phyloP scores from a whole-genome alignment of 2,797 vertebrate genomes.

The Pelochelys cantorii region DNA sequence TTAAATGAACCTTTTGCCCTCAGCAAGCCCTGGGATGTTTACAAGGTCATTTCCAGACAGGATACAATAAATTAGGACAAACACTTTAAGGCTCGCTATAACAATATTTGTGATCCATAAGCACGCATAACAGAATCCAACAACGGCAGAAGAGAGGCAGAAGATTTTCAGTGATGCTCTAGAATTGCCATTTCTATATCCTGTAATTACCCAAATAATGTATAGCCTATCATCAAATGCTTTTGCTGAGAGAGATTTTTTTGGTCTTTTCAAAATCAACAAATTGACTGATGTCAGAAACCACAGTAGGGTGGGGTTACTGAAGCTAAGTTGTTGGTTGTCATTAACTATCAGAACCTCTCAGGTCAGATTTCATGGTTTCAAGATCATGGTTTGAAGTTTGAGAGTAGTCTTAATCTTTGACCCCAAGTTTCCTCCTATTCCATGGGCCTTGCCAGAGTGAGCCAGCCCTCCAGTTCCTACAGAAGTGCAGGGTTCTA shows the following conservation, averaged over 20 bases:
- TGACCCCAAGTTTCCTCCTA: neutral
- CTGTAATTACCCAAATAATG: conserved; percentile 18
- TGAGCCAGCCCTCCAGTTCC: neutral
- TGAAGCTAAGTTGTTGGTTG: neutral
- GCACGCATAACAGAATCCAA: neutral
- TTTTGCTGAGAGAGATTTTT: neutral
- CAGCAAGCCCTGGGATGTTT: neutral
- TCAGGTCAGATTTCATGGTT: neutral
- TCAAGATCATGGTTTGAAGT: neutral
- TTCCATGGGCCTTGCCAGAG: neutral
- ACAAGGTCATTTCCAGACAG: neutral
- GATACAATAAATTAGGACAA: neutral
- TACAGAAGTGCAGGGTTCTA: neutral
- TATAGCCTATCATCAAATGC: neutral
- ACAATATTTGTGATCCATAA: neutral
- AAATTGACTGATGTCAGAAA: conserved; percentile 31
- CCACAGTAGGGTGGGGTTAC: neutral
- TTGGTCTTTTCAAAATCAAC: neutral
- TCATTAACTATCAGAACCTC: neutral
- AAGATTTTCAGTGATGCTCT: neutral
- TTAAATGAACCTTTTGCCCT: conserved; percentile 1
- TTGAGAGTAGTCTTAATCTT: neutral
- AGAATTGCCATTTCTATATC: neutral
- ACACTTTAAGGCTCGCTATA: conserved; percentile 1
- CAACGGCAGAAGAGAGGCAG: conserved; percentile 2